Conservation (phyloP, 2,797 vertebrate genomes). For the Delichon dasypus region DNA sequence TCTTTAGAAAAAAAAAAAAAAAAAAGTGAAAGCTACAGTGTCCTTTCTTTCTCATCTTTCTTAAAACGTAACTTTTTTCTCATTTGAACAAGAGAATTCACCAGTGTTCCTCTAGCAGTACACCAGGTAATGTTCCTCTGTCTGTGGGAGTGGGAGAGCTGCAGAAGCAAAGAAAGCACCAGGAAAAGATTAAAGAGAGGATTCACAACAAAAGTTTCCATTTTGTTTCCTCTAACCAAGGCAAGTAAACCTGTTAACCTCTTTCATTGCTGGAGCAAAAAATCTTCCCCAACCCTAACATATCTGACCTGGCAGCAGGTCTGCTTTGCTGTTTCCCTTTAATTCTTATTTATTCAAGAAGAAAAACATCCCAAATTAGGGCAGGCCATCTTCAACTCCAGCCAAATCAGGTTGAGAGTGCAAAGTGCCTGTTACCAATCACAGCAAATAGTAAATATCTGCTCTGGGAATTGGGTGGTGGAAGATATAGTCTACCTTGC, state of each 20-base stretch:
- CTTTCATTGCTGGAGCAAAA: neutral
- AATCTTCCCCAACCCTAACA: neutral
- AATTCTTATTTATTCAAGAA: neutral
- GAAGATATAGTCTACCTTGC: neutral
- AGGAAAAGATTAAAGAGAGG: neutral
- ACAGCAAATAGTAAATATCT: neutral
- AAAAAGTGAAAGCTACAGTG: neutral
- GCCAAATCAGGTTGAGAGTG: neutral
- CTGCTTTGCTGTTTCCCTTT: neutral
- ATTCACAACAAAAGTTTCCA: neutral
- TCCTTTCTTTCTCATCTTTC: neutral
- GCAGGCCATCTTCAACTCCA: neutral
- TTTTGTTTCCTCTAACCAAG: neutral
- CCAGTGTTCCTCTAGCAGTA: neutral
- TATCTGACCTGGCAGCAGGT: neutral
- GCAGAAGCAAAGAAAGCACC: neutral
- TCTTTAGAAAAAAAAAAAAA: neutral
- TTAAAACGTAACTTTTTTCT: neutral
- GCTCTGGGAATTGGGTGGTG: neutral
- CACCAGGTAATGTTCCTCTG: neutral
- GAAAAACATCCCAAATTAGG: neutral
- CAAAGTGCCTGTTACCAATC: neutral
- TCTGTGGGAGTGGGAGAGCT: neutral
- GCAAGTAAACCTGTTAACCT: neutral
- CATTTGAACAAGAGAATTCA: neutral